These are phyloP conservation scores for Thalassophryne amazonica DNA, from an alignment of 2,797 vertebrate genomes.

Conservation along the genomic window DNA sequence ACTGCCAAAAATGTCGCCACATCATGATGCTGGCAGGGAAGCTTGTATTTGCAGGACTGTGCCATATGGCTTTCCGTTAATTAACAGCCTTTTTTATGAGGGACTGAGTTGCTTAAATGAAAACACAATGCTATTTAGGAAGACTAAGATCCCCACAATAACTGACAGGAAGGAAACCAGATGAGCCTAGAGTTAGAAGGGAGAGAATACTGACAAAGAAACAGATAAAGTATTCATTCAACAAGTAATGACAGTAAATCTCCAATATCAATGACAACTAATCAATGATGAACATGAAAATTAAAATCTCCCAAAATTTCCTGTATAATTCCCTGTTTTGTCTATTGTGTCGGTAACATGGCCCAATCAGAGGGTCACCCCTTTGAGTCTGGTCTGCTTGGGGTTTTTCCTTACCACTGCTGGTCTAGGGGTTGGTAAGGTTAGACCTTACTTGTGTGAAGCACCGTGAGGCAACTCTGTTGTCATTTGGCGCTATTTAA, in stretches of 20 bases:
- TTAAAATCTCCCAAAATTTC: too few relatives aligned
- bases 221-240: not conserved
- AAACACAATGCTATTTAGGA: conserved; percentile 38
- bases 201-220: too few relatives aligned
- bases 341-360: too few relatives aligned
- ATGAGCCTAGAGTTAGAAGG: not conserved
- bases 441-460: too few relatives aligned
- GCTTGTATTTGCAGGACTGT: conserved; percentile 34
- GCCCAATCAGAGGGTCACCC: too few relatives aligned
- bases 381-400: too few relatives aligned
- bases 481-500: too few relatives aligned
- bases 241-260: conserved; percentile 20
- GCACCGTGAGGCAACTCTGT: too few relatives aligned
- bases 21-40: conserved; percentile 33
- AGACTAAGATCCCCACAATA: conserved; percentile 7
- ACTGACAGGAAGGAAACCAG: not conserved
- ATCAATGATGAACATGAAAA: conserved; percentile 1
- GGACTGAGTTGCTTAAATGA: conserved; percentile 37
- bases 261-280: conserved; percentile 18
- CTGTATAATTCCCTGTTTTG: too few relatives aligned
- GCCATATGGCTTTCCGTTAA: conserved; percentile 38
- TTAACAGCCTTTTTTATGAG: conserved; percentile 48
- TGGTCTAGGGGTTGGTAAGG: too few relatives aligned
- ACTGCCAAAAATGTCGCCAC: conserved; percentile 58
- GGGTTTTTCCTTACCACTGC: too few relatives aligned